A percentile compares a stretch with the other conserved stretches of the same genome.
phyloP scores from a whole-genome alignment of 1,140 invertebrate species.

The Phortica variegata region DNA sequence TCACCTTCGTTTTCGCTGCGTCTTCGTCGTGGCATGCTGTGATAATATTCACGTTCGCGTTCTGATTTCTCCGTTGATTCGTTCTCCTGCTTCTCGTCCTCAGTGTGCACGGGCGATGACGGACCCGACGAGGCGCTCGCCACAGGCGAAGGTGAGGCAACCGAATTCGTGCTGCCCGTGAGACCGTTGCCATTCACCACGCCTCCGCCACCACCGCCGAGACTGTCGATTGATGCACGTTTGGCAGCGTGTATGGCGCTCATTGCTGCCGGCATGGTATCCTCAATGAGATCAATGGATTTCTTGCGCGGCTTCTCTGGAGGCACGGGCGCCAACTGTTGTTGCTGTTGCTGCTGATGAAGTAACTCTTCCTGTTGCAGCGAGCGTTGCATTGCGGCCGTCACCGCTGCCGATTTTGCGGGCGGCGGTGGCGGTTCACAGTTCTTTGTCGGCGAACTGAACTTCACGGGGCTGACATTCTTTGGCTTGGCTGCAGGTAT shows the following conservation, averaged over 20 bases:
- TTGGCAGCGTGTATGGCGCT: constrained; percentile 30
- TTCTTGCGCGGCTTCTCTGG: constrained; percentile 52
- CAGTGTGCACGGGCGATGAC: constrained; percentile 59
- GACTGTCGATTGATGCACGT: constrained; percentile 36
- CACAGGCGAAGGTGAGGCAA: constrained; percentile 42
- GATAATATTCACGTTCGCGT: constrained; percentile 28
- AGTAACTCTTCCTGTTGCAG: constrained; percentile 33
- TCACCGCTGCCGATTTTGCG: constrained; percentile 47
- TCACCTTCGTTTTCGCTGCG: constrained; percentile 56
- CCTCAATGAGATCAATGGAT: constrained; percentile 50
- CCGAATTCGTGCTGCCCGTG: constrained; percentile 44
- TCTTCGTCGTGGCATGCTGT: constrained; percentile 35
- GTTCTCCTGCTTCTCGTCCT: constrained; percentile 61
- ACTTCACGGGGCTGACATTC: constrained; percentile 46
- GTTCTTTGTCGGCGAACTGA: constrained; percentile 44
- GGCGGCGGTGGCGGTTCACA: constrained; percentile 41
- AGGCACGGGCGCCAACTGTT: constrained; percentile 32
- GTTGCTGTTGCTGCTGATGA: constrained; percentile 14
- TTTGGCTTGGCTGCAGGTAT: constrained; percentile 52
- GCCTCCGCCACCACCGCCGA: constrained; percentile 8
- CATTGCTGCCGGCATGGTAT: constrained; percentile 13
- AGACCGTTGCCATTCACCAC: constrained; percentile 22
- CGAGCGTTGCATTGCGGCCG: constrained; percentile 42
- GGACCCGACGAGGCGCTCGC: constrained; percentile 58
- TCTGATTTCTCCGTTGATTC: constrained; percentile 60